Evolutionary conservation across 2,888 invertebrate species (phyloP), one percentile per base, ranked within the genome.

Genomic region (Cryptus armator): DNA sequence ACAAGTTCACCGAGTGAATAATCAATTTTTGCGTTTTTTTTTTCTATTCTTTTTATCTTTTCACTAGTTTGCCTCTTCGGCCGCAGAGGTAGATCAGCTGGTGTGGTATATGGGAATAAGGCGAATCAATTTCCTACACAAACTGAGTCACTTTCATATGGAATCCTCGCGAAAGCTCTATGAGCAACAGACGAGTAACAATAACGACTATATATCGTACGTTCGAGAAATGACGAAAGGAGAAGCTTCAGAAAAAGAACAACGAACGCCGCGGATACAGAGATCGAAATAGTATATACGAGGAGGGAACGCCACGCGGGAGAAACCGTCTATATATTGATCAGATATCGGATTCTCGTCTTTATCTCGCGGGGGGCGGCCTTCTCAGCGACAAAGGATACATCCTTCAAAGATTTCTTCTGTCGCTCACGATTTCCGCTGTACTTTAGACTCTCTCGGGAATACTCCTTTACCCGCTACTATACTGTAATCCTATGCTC

Each of bases 1-100:
- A 44, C 76, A 51, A 70, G 68, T 70, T n/a, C 10, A 74, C 19
- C 64, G n/a, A 70, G 43, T 24, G 46, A 71, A 64, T 70, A 75
- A 81, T 66, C 70, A 56, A 78, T 79, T 68, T 59, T 59, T 32
- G 3, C 24, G 12, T 2, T 3, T 64, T 37, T 75, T 51, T 56
- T 64, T 68, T 44, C 24, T 4, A 3, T 70, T 68, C n/a, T 46
- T 37, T 24, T 19, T 2, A 29, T 12, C 16, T n/a, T 44, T 14
- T 56, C 56, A 56, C 56, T 16, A 12, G 0, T 9, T 53, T 9
- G 16, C 24, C 37, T 37, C 37, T 9, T 0, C 24, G 56, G 3
- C 56, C 19, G 12, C 56, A 19, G 14, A n/a, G 37, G 29, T 62
- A 1, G 62, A 37, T 62, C 29, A n/a, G 32, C 37, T 14, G 9